Evolutionary conservation across 1,140 invertebrate species (phyloP).

Genomic region (Lepidotrigona ventralis): DNA sequence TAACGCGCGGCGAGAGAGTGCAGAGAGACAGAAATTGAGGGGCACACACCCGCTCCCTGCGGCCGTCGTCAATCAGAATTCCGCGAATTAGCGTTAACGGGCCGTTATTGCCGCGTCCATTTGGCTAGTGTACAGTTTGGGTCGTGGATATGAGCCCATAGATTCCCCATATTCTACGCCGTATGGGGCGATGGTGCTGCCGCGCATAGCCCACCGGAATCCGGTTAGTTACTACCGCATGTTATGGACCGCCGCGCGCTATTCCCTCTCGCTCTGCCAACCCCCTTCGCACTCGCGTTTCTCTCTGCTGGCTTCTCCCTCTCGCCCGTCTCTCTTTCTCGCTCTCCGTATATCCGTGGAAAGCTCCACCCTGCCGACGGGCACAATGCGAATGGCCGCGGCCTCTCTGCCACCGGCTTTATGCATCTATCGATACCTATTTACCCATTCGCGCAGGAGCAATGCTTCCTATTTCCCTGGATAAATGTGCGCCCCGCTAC

Average conservation of each 20-base stretch:
- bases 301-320: constrained; percentile 15
- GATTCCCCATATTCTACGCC: constrained; percentile 78
- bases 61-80: constrained; percentile 80
- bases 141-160: constrained; percentile 79
- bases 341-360: constrained; percentile 54
- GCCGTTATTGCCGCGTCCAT: constrained; percentile 81
- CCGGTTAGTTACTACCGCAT: constrained; percentile 78
- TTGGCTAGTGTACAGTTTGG: constrained; percentile 79
- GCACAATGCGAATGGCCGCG: constrained; percentile 66
- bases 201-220: constrained; percentile 75
- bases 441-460: constrained; percentile 62
- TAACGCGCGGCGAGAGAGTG: background rate
- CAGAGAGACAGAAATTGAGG: constrained; percentile 58
- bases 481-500: constrained; percentile 46
- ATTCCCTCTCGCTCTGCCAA: constrained; percentile 39
- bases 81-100: constrained; percentile 81
- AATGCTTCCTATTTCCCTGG: constrained; percentile 60
- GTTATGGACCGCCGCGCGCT: constrained; percentile 72
- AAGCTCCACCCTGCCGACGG: constrained; percentile 72
- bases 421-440: constrained; percentile 68
- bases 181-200: constrained; percentile 70
- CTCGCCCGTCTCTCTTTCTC: constrained; percentile 19
- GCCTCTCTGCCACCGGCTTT: constrained; percentile 59
- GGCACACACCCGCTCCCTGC: constrained; percentile 60
- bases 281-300: constrained; percentile 7